phyloP scores from a whole-genome alignment of 1,140 invertebrate species.

The Venturia canescens region DNA sequence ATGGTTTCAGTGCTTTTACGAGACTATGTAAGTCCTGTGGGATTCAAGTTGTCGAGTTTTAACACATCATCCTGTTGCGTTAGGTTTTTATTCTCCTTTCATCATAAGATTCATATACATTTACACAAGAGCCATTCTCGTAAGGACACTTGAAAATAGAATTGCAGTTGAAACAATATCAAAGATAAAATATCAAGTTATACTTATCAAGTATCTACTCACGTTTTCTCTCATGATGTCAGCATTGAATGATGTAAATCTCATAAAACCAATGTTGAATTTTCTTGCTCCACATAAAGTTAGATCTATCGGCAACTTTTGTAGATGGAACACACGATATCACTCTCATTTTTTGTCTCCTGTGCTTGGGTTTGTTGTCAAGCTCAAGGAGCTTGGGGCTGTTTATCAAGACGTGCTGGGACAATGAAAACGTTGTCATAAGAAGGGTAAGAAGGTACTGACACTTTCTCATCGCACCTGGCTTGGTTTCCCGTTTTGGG shows the following conservation, averaged over 20 bases:
- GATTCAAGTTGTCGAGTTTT: not conserved
- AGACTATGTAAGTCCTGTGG: slow-evolving; percentile 1
- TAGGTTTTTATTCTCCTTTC: not conserved
- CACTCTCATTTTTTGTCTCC: not conserved
- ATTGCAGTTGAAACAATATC: no score
- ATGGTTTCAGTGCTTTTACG: slow-evolving; percentile 16
- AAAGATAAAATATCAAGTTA: no score
- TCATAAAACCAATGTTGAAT: not conserved
- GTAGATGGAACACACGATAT: not conserved
- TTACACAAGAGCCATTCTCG: no score
- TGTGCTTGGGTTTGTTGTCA: not conserved
- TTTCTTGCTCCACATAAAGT: not conserved
- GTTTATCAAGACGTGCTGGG: not conserved
- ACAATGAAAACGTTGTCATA: not conserved
- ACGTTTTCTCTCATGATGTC: no score
- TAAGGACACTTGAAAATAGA: no score
- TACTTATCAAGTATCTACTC: no score
- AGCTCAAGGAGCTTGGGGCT: not conserved
- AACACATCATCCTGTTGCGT: not conserved
- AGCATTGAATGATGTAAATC: not conserved
- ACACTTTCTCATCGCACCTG: not conserved
- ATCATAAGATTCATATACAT: not conserved
- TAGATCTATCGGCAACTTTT: not conserved
- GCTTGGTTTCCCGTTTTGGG: not conserved
- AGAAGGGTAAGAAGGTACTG: not conserved